Base-by-base conservation (phyloP, 2,888 invertebrate genomes). In the Scelioninae gen. 1 region DNA sequence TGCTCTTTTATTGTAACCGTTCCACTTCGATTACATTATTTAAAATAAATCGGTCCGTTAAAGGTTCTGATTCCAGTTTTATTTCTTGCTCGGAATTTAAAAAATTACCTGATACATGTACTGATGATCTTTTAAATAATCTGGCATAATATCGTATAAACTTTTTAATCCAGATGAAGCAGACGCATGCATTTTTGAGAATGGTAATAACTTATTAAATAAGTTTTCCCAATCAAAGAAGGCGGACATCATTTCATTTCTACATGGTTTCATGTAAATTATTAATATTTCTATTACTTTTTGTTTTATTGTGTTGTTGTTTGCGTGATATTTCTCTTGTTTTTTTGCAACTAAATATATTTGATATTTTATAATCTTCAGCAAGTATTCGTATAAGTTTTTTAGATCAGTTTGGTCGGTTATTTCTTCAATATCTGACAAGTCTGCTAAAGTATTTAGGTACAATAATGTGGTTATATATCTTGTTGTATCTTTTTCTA, bases 131-230 rank as follows among this genome's bases (percentile, higher is more conserved):
- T 53, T 16, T 11, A 72, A 53, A 23, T 53, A 62, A 32, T 62
- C 53, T 4, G 72, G 53, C 5, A 72, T 43, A 9, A 62, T 29
- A 23, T 72, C 72, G 23, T 72, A 72, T 9, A 72, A 53, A 43
- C 32, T 13, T 23, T 72, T 62, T 8, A 72, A 53, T 29, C 29
- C 62, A 53, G 49, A 47, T 16, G 49, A n/a, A 34, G 40, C 53
- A 66, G 16, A 16, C 3, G 32, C n/a, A 13, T 51, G 38, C 38
- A 38, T 38, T 1, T 8, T 6, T 11, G n/a, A 13, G 23, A 40
- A 9, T 15, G 15, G 10, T 40, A 38, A 5, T 11, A 66, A 40
- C 23, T 4, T 47, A 23, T 53, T 51, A 49, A 66, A 66, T 16
- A n/a, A 38, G 0, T 8, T 1, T 16, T 47, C 47, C 65, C 51